These are phyloP conservation scores for Sycophaga agraensis DNA, from an alignment of 1,140 invertebrate genomes.

Conservation along the genomic window DNA sequence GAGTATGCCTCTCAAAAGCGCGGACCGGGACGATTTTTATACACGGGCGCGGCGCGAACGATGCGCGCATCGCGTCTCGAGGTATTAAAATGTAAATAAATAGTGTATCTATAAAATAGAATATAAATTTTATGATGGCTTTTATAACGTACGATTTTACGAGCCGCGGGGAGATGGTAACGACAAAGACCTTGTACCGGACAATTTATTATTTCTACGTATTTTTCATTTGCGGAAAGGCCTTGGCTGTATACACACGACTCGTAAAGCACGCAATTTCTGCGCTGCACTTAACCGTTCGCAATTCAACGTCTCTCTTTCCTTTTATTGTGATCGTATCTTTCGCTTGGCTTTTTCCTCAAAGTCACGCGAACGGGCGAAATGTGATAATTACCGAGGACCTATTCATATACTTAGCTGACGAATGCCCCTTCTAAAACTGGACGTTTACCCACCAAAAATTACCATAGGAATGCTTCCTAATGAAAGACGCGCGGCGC, in stretches of 20 bases:
- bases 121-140: conserved; percentile 23
- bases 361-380: not conserved
- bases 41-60: no score
- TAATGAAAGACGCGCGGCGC: no score
- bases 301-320: conserved; percentile 14
- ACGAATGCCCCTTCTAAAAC: no score
- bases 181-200: conserved; percentile 24
- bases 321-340: conserved; percentile 12
- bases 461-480: no score
- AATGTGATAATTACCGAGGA: not conserved
- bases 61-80: not conserved
- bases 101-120: conserved; percentile 25
- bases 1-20: no score
- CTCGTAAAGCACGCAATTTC: conserved; percentile 14
- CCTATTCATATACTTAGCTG: no score
- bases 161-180: conserved; percentile 15
- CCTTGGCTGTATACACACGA: conserved; percentile 17
- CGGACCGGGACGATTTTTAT: no score
- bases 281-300: conserved; percentile 13
- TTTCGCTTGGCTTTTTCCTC: no score
- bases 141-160: conserved; percentile 22
- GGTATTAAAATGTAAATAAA: conserved; percentile 21
- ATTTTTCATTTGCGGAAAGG: conserved; percentile 26
- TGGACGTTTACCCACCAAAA: no score
- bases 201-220: conserved; percentile 25